Conservation (phyloP, 2,888 invertebrate species). For the Drosophila austrosaltans region DNA sequence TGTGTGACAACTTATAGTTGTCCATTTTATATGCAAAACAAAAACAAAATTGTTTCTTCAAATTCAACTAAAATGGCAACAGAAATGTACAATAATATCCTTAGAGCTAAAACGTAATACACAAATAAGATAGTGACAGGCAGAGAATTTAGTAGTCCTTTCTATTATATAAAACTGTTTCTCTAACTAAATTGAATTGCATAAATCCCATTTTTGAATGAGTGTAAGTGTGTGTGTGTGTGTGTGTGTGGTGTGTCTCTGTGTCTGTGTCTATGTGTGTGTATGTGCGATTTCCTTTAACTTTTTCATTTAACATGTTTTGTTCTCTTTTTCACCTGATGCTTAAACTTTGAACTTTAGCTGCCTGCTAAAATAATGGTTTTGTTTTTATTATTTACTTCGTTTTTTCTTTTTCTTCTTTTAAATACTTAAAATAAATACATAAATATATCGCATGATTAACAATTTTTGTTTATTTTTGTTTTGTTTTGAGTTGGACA, state of each 20-base stretch:
- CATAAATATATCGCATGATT: conserved; percentile 69
- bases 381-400: conserved; percentile 23
- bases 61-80: conserved; percentile 47
- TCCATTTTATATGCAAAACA: conserved; percentile 20
- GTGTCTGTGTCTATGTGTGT: conserved; percentile 9
- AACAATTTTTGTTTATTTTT: conserved; percentile 48
- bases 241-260: conserved; percentile 16
- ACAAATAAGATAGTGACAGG: conserved; percentile 13
- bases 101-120: conserved; percentile 14
- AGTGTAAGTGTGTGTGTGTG: background rate
- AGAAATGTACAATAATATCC: conserved; percentile 31
- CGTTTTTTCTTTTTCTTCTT: conserved; percentile 40
- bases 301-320: conserved; percentile 53
- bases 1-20: conserved; percentile 20
- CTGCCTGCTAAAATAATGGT: conserved; percentile 44
- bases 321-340: conserved; percentile 57
- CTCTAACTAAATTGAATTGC: background rate
- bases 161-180: background rate
- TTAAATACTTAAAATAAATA: conserved; percentile 60
- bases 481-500: conserved; percentile 50
- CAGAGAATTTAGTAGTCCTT: conserved; percentile 15
- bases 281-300: conserved; percentile 19
- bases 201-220: conserved; percentile 6
- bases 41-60: conserved; percentile 32
- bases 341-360: conserved; percentile 65